Percentiles rank a stretch among this genome's conserved stretches.
These are phyloP conservation scores for Syrista parreyssii DNA, from an alignment of 2,888 invertebrate genomes.

Conservation along the genomic window DNA sequence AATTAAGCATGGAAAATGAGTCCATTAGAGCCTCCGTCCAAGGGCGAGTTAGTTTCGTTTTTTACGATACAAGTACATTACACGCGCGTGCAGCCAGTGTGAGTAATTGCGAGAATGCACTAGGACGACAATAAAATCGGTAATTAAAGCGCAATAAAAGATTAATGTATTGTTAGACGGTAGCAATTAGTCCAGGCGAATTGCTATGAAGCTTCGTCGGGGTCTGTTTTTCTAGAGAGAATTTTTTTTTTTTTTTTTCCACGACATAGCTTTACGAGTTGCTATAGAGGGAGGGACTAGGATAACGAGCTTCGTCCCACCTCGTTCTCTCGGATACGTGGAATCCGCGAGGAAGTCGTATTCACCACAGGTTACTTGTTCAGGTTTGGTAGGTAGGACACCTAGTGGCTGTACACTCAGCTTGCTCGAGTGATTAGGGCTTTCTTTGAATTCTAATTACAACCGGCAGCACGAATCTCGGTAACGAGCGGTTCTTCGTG, in stretches of 20 bases:
- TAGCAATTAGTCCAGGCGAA: constrained; percentile 11
- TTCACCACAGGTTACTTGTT: too few relatives aligned
- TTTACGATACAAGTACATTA: constrained; percentile 30
- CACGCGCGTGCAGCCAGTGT: constrained; percentile 7
- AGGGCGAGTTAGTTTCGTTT: constrained; percentile 36
- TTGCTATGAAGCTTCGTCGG: too few relatives aligned
- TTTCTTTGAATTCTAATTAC: constrained; percentile 18
- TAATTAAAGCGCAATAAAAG: constrained; percentile 39
- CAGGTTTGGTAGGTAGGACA: too few relatives aligned
- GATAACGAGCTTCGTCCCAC: too few relatives aligned
- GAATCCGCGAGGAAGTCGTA: too few relatives aligned
- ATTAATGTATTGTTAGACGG: constrained; percentile 25
- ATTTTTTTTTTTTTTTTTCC: background rate
- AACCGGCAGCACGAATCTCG: constrained; percentile 20
- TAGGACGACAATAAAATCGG: constrained; percentile 38
- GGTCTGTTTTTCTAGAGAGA: background rate
- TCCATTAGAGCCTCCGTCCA: constrained; percentile 16
- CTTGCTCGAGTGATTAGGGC: constrained; percentile 8
- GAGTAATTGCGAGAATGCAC: constrained; percentile 43
- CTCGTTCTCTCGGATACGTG: too few relatives aligned
- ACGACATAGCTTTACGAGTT: constrained; percentile 14
- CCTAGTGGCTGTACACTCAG: too few relatives aligned
- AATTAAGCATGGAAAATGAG: constrained; percentile 18
- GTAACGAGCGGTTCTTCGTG: constrained; percentile 49
- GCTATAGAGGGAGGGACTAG: too few relatives aligned